A percentile compares a stretch with the other conserved stretches of the same genome.
phyloP scores from a whole-genome alignment of 2,113 vertebrate genomes.

The Pituophis catenifer region DNA sequence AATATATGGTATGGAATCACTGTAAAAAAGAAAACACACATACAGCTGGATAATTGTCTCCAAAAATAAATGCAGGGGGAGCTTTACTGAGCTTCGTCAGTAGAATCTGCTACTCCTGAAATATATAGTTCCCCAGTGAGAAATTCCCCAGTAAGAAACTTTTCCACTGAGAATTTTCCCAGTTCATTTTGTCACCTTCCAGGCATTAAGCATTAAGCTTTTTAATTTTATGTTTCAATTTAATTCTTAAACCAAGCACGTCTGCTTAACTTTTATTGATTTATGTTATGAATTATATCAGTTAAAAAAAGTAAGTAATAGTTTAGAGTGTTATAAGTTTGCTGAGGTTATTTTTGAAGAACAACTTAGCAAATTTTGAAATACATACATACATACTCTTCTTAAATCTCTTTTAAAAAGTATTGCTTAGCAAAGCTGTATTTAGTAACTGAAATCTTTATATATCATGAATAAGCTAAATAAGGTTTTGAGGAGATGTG shows the following conservation, averaged over 20 bases:
- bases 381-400: neutral
- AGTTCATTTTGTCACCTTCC: neutral
- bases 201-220: neutral
- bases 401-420: neutral
- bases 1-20: slow-evolving; percentile 98
- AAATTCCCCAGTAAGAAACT: neutral
- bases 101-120: neutral
- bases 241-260: neutral
- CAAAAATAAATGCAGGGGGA: neutral
- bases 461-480: neutral
- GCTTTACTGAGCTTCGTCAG: neutral
- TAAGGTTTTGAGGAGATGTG: neutral
- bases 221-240: neutral
- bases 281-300: neutral
- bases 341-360: neutral
- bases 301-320: neutral
- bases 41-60: neutral
- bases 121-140: neutral
- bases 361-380: neutral
- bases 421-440: slow-evolving; percentile 5
- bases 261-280: neutral
- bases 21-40: slow-evolving; percentile 61
- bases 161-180: neutral
- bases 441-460: neutral
- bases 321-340: neutral